Base-by-base conservation (phyloP, 2,888 invertebrate species). In the Lasioglossum morio region DNA sequence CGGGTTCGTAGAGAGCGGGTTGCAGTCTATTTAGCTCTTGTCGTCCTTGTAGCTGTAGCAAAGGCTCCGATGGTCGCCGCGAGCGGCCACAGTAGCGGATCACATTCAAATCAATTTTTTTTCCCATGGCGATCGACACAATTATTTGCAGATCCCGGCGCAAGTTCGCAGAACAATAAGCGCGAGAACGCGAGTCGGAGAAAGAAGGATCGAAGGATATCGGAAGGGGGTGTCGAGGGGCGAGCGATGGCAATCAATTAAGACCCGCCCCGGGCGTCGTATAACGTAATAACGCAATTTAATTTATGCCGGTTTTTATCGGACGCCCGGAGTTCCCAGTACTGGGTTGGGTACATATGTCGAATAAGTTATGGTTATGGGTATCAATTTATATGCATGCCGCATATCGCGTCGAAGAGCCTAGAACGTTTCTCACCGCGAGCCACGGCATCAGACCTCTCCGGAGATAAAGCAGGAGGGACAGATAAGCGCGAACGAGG, bases 351-450 rank as follows among this genome's bases (percentile, higher is more conserved):
- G 84, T 84, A 87, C 88, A 88, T 80, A 90, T 81, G 81, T 88
- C 87, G 85, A 92, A 92, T 89, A 90, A 91, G 84, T 92, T 90
- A 90, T 89, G 88, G 91, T 89, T 92, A 90, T 90, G 87, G 88
- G 79, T 87, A 86, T 88, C 88, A 86, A 93, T 92, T 92, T 93
- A 91, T 90, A 92, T 92, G 92, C 92, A 92, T 84, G 88, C 86
- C 91, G 89, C 89, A 84, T 91, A 88, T 92, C 87, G 89, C 91
- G 85, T 90, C 87, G 91, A 88, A 86, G 82, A 91, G 90, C 86
- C 90, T 92, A 91, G 88, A 89, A 91, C 85, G 88, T 91, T 89
- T 90, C 88, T 91, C 88, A 89, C 82, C 83, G 87, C 87, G 87
- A 87, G 82, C 76, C 76, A 77, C 79, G 81, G 82, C 77, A 84